phyloP scores from a whole-genome alignment of 2,888 invertebrate species.

The Onchidella celtica region DNA sequence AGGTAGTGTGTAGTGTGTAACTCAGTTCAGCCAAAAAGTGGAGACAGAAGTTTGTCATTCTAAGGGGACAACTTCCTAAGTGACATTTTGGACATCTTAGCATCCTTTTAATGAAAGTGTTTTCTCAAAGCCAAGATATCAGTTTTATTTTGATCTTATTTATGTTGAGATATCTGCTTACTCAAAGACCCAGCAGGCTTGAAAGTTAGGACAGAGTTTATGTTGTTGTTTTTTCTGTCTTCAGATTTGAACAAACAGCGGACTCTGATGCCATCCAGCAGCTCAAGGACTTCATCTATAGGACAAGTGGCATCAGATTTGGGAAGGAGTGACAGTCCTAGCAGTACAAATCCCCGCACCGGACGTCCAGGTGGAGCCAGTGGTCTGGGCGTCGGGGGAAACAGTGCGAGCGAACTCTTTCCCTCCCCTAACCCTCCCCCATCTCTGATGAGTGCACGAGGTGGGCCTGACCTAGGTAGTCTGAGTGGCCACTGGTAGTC shows the following conservation, averaged over 20 bases:
- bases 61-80: no score
- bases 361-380: constrained; percentile 8
- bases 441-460: constrained; percentile 51
- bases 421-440: constrained; percentile 46
- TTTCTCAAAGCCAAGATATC: no score
- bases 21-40: no score
- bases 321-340: constrained; percentile 22
- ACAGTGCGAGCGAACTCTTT: constrained; percentile 45
- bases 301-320: constrained; percentile 27
- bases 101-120: no score
- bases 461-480: constrained; percentile 66
- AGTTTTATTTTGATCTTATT: no score
- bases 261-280: constrained; percentile 54
- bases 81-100: no score
- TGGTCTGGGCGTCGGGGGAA: constrained; percentile 17
- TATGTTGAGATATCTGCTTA: no score
- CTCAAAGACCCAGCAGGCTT: no score
- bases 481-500: constrained; percentile 65
- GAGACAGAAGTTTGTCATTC: no score
- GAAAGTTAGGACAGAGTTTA: no score
- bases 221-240: no score
- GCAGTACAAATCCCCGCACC: not conserved
- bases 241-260: constrained; percentile 72
- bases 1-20: no score
- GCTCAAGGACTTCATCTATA: constrained; percentile 12